Percentiles rank a stretch among this genome's conserved stretches.
phyloP scores from a whole-genome alignment of 1,140 invertebrate species.

The Alviniconcha marisindica region DNA sequence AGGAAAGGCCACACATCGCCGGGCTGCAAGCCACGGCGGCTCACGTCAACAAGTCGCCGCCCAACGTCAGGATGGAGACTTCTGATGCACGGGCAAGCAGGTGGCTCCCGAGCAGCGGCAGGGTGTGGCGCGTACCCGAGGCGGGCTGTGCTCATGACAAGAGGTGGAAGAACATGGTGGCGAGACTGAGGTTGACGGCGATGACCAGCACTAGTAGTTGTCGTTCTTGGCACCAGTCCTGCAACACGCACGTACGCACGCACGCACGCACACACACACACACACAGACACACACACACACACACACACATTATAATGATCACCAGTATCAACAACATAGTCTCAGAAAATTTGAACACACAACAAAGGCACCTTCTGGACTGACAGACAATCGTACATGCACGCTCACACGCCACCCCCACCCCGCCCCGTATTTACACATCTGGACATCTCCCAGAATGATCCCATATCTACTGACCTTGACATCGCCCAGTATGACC shows the following conservation, averaged over 20 bases:
- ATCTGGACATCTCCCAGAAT: too few relatives aligned
- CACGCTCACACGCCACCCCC: not conserved
- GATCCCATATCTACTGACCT: too few relatives aligned
- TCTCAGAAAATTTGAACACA: too few relatives aligned
- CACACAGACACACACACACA: not conserved
- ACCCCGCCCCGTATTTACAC: too few relatives aligned
- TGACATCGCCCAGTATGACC: too few relatives aligned
- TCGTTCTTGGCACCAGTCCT: conserved; percentile 99
- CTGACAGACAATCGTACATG: not conserved
- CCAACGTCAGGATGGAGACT: too few relatives aligned
- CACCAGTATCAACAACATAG: not conserved
- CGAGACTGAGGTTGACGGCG: conserved; percentile 96
- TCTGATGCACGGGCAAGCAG: not conserved
- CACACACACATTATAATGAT: not conserved
- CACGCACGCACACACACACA: conserved; percentile 6
- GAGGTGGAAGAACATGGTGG: conserved; percentile 97
- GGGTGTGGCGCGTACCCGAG: not conserved
- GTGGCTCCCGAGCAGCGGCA: not conserved
- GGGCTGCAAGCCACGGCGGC: not conserved
- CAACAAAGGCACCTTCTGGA: not conserved
- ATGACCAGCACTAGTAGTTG: conserved; percentile 96
- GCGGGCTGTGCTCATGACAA: conserved; percentile 61
- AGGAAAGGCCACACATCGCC: not conserved
- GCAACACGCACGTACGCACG: conserved; percentile 72
- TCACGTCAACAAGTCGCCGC: too few relatives aligned